A percentile compares a stretch with the other conserved stretches of the same genome.
Conservation (phyloP, 2,797 vertebrate species). For the Artibeus jamaicensis region DNA sequence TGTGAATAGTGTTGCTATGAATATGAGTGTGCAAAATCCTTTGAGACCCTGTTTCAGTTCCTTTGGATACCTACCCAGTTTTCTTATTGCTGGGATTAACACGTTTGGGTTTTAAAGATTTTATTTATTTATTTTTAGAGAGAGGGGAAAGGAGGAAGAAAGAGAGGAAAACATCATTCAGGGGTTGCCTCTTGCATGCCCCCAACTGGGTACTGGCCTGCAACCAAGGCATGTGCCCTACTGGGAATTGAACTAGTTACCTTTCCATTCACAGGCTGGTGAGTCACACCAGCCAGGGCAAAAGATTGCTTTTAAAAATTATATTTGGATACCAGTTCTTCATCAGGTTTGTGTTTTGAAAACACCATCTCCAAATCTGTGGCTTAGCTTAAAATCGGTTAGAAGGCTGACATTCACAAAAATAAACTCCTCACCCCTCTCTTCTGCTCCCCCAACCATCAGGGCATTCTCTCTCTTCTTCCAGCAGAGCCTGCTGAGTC, state of each 20-base stretch:
- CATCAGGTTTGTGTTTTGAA: background rate
- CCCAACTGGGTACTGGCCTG: too few species aligned
- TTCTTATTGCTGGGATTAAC: background rate
- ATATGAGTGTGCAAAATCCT: background rate
- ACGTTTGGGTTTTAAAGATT: background rate
- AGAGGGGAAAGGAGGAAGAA: too few species aligned
- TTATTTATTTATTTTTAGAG: too few species aligned
- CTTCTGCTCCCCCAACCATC: background rate
- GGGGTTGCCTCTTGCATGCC: too few species aligned
- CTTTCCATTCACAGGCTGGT: too few species aligned
- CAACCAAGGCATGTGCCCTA: too few species aligned
- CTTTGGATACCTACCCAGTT: background rate
- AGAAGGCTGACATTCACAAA: background rate
- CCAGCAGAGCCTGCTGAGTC: background rate
- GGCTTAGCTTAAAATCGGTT: background rate
- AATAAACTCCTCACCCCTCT: background rate
- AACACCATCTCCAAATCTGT: background rate
- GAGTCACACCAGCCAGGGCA: too few species aligned
- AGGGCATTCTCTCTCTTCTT: background rate
- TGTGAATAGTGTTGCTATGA: background rate
- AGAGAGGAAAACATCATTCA: too few species aligned
- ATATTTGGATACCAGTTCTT: background rate
- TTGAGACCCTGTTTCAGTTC: background rate
- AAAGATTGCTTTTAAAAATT: background rate
- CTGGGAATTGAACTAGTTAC: too few species aligned